Conservation (phyloP, 2,113 vertebrate species). For the Eptesicus fuscus region DNA sequence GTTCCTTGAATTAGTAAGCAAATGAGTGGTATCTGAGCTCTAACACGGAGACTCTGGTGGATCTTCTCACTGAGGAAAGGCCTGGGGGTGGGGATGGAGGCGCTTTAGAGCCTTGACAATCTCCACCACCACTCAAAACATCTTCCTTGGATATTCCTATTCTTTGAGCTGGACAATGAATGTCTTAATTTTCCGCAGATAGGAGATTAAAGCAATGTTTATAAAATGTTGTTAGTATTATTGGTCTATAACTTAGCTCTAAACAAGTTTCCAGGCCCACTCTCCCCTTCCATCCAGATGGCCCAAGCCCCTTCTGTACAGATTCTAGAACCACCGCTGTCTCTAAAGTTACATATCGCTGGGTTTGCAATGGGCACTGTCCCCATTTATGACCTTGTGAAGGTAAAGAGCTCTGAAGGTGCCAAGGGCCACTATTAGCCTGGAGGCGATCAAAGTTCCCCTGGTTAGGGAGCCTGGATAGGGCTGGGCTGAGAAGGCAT, state of each 20-base stretch:
- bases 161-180: background rate
- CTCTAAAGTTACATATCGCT: background rate
- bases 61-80: background rate
- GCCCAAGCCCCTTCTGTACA: background rate
- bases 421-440: background rate
- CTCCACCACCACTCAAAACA: background rate
- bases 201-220: background rate
- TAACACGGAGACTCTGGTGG: background rate
- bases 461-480: background rate
- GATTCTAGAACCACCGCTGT: background rate
- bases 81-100: accelerated
- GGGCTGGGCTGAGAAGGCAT: background rate
- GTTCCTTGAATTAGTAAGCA: background rate
- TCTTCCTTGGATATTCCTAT: background rate
- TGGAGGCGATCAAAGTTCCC: background rate
- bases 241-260: background rate
- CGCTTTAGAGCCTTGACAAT: background rate
- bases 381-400: background rate
- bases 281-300: background rate
- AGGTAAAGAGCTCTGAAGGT: background rate
- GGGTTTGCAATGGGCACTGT: background rate
- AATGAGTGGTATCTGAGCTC: background rate
- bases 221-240: background rate
- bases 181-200: background rate
- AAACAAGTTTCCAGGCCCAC: background rate